Conservation (phyloP, 2,113 vertebrate genomes). For the Malurus cyaneus region DNA sequence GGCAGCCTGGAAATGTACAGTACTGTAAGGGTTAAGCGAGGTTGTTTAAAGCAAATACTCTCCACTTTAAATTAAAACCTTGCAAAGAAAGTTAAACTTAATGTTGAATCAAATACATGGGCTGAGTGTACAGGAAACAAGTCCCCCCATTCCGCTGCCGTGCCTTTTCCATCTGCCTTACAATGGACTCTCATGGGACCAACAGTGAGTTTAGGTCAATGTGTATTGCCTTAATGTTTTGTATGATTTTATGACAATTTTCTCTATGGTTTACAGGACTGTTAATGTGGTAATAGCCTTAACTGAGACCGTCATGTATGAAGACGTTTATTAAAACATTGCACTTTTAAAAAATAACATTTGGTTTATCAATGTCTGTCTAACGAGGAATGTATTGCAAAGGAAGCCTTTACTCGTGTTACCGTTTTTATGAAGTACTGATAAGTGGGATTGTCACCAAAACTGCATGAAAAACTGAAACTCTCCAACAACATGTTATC, state of each 20-base stretch:
- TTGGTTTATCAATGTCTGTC: background rate
- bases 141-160: background rate
- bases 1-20: background rate
- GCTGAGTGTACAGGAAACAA: background rate
- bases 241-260: constrained; percentile 43
- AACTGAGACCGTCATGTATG: constrained; percentile 65
- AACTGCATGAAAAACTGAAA: no score
- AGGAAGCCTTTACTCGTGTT: rapidly evolving
- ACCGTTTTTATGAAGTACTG: background rate
- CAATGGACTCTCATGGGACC: background rate
- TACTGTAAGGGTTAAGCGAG: constrained; percentile 26
- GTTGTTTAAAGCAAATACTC: background rate
- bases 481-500: no score
- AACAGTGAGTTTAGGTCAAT: background rate
- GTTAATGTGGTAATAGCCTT: constrained; percentile 61
- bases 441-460: no score
- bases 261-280: constrained; percentile 68
- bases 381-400: rapidly evolving
- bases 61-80: constrained; percentile 26
- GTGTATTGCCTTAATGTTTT: constrained; percentile 20
- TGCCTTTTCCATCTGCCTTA: constrained; percentile 41
- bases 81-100: background rate
- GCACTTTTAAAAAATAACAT: constrained; percentile 38
- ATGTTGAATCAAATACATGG: background rate
- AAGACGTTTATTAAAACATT: constrained; percentile 64